Percentiles rank a stretch among this genome's conserved stretches.
These are phyloP conservation scores for Zophobas atratus DNA, from an alignment of 1,140 invertebrate species.

Conservation along the genomic window DNA sequence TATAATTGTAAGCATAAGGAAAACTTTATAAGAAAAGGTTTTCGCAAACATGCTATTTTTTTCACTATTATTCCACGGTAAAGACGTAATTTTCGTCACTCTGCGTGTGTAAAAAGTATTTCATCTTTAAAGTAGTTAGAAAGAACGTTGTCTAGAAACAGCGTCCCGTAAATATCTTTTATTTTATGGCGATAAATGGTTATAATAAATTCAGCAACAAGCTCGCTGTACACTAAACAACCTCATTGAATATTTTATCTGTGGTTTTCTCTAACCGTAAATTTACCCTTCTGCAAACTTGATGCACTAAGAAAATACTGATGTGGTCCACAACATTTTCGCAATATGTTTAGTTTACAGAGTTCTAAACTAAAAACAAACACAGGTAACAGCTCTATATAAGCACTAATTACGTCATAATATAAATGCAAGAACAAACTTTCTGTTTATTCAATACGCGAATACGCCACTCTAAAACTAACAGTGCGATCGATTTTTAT, in stretches of 20 bases:
- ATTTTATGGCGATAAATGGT: slow-evolving; percentile 34
- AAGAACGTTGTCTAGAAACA: not conserved
- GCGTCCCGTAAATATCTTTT: slow-evolving; percentile 2
- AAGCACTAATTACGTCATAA: slow-evolving; percentile 27
- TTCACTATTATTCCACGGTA: no score
- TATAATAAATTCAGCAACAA: slow-evolving; percentile 39
- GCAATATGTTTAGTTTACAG: not conserved
- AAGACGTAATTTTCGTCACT: not conserved
- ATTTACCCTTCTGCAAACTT: slow-evolving; percentile 39
- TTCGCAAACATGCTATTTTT: no score
- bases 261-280: slow-evolving; percentile 41
- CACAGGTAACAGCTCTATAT: slow-evolving; percentile 4
- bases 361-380: slow-evolving; percentile 36
- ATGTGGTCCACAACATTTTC: slow-evolving; percentile 30
- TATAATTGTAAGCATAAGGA: no score
- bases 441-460: slow-evolving; percentile 14
- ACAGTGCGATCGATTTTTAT: not conserved
- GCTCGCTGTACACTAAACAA: slow-evolving; percentile 37
- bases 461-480: not conserved
- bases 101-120: not conserved
- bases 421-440: slow-evolving; percentile 18
- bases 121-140: not conserved
- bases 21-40: no score
- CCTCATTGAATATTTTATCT: slow-evolving; percentile 37
- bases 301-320: slow-evolving; percentile 39